Base-by-base conservation (phyloP, 2,797 vertebrate species). In the Ambastaia sidthimunki region DNA sequence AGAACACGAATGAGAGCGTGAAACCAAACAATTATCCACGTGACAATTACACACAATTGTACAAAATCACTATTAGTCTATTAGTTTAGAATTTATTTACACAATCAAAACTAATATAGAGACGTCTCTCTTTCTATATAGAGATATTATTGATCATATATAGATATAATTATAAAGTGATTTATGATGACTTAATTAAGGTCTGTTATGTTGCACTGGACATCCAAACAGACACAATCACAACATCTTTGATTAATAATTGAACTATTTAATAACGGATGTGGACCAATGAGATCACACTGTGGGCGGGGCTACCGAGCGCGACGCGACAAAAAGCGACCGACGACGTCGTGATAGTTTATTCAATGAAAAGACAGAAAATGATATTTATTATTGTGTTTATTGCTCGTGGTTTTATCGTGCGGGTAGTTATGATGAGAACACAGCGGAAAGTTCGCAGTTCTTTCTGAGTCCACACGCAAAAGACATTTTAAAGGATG, bases 171-270 rank as follows among this genome's bases (percentile, higher is more conserved):
- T 31, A 31, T 31, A 31, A 2, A 31, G 31, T 31, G 31, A 31
- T n/a, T n/a, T n/a, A n/a, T n/a, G 12, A 54, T 25, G 28, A 66
- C 60, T 79, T 74, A 12, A 60, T 67, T 50, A 11, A 50, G 15
- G 15, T 50, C 48, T 16, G 18, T 18, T 18, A 18, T 54, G 52
- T 54, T 54, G n/a, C 52, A 19, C 31, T 31, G 31, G 44, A 11
- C 44, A 10, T 47, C 7, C 44, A 12, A 9, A 47, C 31, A 9
- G 1, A 10, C 12, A 12, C 44, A 10, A 47, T 47, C 44, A 47
- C 6, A 10, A 12, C 44, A 47, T 47, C 44, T 47, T 28, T n/a
- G 10, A 50, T 52, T n/a, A 50, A 50, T 52, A 31, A 52, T 50
- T 6, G 4, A 50, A 18, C 0, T 3, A 37, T 19, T n/a, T 28